Percentiles rank a stretch among this genome's conserved stretches.
These are phyloP conservation scores for Florisuga fusca DNA, from an alignment of 2,797 vertebrate genomes.

Conservation along the genomic window DNA sequence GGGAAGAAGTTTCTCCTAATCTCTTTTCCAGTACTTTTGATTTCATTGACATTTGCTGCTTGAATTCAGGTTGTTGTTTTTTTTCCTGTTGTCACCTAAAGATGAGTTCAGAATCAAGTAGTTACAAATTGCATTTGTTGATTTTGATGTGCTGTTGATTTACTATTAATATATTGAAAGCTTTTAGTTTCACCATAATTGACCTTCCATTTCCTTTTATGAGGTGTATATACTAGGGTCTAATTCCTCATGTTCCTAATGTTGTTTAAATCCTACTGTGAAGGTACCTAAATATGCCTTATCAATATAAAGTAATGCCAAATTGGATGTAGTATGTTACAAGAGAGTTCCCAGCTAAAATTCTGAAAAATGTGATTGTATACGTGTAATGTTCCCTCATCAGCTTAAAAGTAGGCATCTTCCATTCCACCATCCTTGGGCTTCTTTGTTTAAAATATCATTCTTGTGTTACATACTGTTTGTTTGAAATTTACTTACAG, in stretches of 20 bases:
- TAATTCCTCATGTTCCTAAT: background rate
- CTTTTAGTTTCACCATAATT: background rate
- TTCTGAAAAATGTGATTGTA: background rate
- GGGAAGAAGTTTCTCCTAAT: background rate
- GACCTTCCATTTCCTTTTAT: background rate
- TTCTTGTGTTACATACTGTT: background rate
- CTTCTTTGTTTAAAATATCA: background rate
- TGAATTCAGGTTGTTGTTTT: background rate
- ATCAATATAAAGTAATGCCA: background rate
- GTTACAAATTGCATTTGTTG: background rate
- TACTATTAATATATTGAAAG: background rate
- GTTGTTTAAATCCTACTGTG: background rate
- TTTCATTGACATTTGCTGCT: background rate
- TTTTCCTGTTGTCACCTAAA: background rate
- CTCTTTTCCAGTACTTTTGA: background rate
- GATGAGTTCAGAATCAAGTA: background rate
- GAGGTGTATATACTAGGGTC: background rate
- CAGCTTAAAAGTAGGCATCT: background rate
- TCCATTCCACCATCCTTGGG: background rate
- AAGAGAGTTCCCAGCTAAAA: background rate
- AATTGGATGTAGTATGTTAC: background rate
- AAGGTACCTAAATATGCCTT: accelerated
- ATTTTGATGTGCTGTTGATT: background rate
- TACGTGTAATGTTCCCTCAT: background rate
- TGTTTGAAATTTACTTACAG: background rate